Evolutionary conservation across 2,797 vertebrate genomes (phyloP), one percentile per base, ranked within the genome.

Genomic region (Prionace glauca): DNA sequence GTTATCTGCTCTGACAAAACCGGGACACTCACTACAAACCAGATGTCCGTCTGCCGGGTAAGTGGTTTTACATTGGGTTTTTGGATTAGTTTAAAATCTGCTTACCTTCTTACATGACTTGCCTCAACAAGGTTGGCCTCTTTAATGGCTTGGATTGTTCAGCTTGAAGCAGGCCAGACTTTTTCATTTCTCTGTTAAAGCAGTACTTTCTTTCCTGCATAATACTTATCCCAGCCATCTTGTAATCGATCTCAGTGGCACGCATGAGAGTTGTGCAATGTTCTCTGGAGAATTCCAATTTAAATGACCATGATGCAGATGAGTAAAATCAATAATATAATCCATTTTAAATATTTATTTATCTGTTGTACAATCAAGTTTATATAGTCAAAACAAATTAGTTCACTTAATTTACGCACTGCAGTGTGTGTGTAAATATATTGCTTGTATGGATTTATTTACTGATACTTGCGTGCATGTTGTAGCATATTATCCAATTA

Each of bases 1-100:
- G 99, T 99, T 96, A 99, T 99, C 96, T 99, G 99, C 96, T 99
- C 99, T 0, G 99, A 99, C 97, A 99, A 99, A 97, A 99, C 99
- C 0, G 99, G 99, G 45, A 99, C 99, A 0, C 98, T 99, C 93
- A 99, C 99, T 91, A 99, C 99, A 0, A 99, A 99, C 96, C 99
- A 99, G 98, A 99, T 99, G 99, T 99, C 99, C 0, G 99, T 99
- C 96, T 99, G 98, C 98, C 98, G 99, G 98, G 99, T 99, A 97
- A 96, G 98, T 50, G 18, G 12, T 88, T 50, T 79, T 84, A n/a
- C 18, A 16, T 14, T 56, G 3, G 24, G 3, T 24, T 69, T 86
- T 92, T 22, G 65, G 18, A 36, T n/a, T 22, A 41, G 22, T 67
- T 92, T 69, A 9, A 41, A 41, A 69, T 69, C 18, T 29, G 29